Conservation (phyloP, 1,140 invertebrate genomes). For the Micrasema longulum region DNA sequence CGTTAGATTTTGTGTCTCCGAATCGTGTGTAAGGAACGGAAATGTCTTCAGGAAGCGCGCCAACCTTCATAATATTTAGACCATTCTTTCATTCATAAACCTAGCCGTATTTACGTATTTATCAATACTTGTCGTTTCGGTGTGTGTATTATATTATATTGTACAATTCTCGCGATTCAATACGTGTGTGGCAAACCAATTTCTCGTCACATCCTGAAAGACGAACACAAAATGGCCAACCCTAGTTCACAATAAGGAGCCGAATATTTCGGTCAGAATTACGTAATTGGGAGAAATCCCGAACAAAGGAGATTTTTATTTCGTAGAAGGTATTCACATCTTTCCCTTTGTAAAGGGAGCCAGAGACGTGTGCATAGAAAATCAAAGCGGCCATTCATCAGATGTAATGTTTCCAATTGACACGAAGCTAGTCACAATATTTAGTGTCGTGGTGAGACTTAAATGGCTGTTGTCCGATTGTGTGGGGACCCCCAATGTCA, state of each 20-base stretch:
- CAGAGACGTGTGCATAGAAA: conserved; percentile 48
- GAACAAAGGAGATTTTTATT: conserved; percentile 34
- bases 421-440: conserved; percentile 51
- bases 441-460: conserved; percentile 52
- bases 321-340: conserved; percentile 41
- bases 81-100: conserved; percentile 26
- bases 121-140: conserved; percentile 20
- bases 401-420: conserved; percentile 48
- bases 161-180: conserved; percentile 8
- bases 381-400: conserved; percentile 53
- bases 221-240: conserved; percentile 10
- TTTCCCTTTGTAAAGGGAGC: conserved; percentile 12
- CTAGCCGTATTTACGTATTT: conserved; percentile 1
- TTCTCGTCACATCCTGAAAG: conserved; percentile 22
- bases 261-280: conserved; percentile 34
- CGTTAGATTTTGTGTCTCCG: background rate
- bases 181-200: conserved; percentile 20
- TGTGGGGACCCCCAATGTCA: conserved; percentile 39
- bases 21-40: conserved; percentile 3
- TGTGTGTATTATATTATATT: background rate
- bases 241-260: conserved; percentile 21
- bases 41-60: conserved; percentile 3
- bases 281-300: conserved; percentile 39
- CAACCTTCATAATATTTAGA: conserved; percentile 3
- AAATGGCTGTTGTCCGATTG: conserved; percentile 48